A percentile compares a stretch with the other conserved stretches of the same genome.
These are phyloP conservation scores for Heliconius nattereri DNA, from an alignment of 1,140 invertebrate species.

Conservation along the genomic window DNA sequence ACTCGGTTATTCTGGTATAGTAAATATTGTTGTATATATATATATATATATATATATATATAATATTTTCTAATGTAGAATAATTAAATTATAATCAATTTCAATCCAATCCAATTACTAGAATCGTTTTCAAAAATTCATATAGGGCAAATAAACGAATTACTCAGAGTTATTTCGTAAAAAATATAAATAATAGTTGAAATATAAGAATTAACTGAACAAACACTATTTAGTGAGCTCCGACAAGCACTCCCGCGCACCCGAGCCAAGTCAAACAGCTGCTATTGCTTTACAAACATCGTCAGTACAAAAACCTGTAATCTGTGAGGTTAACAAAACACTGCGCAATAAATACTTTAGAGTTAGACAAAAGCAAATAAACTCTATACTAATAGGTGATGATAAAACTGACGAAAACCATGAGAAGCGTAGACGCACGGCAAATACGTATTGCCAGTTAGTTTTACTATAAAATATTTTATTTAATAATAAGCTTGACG, in stretches of 20 bases:
- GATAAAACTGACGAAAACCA: conserved; percentile 66
- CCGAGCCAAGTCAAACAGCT: conserved; percentile 63
- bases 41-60: no score
- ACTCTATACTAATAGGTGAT: conserved; percentile 67
- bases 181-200: background rate
- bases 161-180: background rate
- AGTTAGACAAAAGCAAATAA: conserved; percentile 55
- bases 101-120: no score
- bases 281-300: conserved; percentile 75
- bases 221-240: conserved; percentile 38
- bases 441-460: background rate
- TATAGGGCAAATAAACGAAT: background rate
- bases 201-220: conserved; percentile 26
- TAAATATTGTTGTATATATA: no score
- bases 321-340: conserved; percentile 77
- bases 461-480: no score
- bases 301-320: conserved; percentile 65
- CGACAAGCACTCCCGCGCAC: conserved; percentile 52
- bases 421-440: conserved; percentile 53
- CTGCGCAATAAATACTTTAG: conserved; percentile 71
- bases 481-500: no score
- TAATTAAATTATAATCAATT: background rate
- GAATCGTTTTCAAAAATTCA: background rate
- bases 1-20: conserved; percentile 17
- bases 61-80: background rate